Evolutionary conservation across 2,888 invertebrate genomes (phyloP).

Genomic region (Macaria liturata): DNA sequence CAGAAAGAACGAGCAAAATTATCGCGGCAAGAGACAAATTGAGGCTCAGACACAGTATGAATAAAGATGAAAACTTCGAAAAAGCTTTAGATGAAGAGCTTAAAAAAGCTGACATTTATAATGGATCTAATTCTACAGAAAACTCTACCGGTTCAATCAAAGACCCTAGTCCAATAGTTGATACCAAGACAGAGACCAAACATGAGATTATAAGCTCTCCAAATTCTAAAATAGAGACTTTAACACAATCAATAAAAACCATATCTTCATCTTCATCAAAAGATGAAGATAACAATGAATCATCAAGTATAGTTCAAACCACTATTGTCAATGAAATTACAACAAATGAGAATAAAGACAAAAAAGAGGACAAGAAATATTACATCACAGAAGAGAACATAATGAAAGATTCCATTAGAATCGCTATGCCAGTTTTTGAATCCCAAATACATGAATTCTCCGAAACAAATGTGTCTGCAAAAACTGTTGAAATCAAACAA

Average conservation of each 20-base stretch:
- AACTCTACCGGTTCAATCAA: slow-evolving; percentile 9
- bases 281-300: slow-evolving; percentile 20
- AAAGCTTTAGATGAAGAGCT: slow-evolving; percentile 17
- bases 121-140: slow-evolving; percentile 6
- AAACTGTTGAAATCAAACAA: slow-evolving; percentile 25
- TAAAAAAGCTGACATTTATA: slow-evolving; percentile 1
- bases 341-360: slow-evolving; percentile 16
- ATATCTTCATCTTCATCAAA: slow-evolving; percentile 15
- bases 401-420: slow-evolving; percentile 29
- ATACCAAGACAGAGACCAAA: slow-evolving; percentile 15
- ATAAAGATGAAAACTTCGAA: slow-evolving; percentile 22
- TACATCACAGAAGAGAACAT: slow-evolving; percentile 32
- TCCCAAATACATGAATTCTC: slow-evolving; percentile 22
- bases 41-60: slow-evolving; percentile 28
- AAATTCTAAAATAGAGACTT: slow-evolving; percentile 27
- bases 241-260: slow-evolving; percentile 17
- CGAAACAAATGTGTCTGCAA: slow-evolving; percentile 22
- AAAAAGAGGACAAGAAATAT: slow-evolving; percentile 16
- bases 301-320: slow-evolving; percentile 25
- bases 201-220: slow-evolving; percentile 25
- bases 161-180: slow-evolving; percentile 1
- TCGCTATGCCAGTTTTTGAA: slow-evolving; percentile 34
- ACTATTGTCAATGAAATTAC: slow-evolving; percentile 20
- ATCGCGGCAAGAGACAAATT: slow-evolving; percentile 32
- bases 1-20: slow-evolving; percentile 34